These are phyloP conservation scores for Cinara cedri DNA, from an alignment of 2,888 invertebrate species.

Conservation along the genomic window DNA sequence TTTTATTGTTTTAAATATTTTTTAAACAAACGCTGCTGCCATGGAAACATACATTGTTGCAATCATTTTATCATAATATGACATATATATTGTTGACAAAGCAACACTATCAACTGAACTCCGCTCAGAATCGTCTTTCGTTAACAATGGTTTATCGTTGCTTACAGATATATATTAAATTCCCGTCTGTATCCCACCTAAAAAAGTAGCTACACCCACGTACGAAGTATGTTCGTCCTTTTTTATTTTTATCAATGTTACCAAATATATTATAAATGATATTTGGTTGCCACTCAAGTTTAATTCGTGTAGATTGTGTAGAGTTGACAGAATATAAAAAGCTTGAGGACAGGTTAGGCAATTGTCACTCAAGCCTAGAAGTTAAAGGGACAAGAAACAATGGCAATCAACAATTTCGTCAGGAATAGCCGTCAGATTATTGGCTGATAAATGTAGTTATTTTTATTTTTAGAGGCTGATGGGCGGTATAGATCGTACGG, in stretches of 20 bases:
- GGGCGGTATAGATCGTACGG: constrained; percentile 4
- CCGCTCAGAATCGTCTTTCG: no score
- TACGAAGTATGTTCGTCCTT: no score
- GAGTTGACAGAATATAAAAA: constrained; percentile 19
- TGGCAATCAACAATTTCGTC: not conserved
- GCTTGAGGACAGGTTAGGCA: not conserved
- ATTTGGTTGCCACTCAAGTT: constrained; percentile 17
- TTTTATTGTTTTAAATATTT: no score
- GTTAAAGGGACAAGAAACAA: constrained; percentile 24
- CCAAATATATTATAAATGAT: constrained; percentile 18
- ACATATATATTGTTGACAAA: no score
- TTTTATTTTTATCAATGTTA: not conserved
- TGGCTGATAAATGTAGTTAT: not conserved
- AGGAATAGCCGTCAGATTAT: constrained; percentile 1
- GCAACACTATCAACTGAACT: no score
- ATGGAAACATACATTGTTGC: no score
- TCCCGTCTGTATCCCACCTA: no score
- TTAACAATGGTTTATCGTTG: no score
- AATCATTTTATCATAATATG: no score
- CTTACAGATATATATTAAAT: no score
- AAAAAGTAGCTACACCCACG: no score
- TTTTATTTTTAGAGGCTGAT: constrained; percentile 6
- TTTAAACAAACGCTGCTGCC: no score
- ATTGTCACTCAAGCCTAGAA: constrained; percentile 36
- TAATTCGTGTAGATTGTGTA: constrained; percentile 24